These are phyloP conservation scores for Pteropus alecto DNA, from an alignment of 2,113 vertebrate species.

Conservation along the genomic window DNA sequence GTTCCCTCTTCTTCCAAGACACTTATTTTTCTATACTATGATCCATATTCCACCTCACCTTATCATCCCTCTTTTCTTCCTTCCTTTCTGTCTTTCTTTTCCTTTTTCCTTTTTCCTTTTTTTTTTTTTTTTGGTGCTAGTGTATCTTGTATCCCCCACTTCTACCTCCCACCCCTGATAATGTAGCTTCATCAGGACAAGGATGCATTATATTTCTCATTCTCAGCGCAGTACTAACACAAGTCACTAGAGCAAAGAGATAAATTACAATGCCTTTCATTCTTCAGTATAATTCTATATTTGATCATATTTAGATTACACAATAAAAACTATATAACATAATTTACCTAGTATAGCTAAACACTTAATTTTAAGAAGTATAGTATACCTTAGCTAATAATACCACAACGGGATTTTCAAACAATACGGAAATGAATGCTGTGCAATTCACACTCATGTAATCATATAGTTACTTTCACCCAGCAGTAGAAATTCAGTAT, in stretches of 20 bases:
- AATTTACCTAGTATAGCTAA: constrained; percentile 4
- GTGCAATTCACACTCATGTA: not conserved
- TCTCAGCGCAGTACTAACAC: not conserved
- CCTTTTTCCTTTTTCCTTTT: not conserved
- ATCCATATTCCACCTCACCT: not conserved
- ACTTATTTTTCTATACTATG: not conserved
- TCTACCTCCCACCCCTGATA: not conserved
- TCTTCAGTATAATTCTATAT: not conserved
- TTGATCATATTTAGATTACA: constrained; percentile 22
- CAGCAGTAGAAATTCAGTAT: not conserved
- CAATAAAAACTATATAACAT: not conserved
- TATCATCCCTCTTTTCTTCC: not conserved
- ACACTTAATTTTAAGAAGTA: not conserved
- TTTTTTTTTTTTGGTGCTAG: not conserved
- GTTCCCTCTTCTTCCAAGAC: not conserved
- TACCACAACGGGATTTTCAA: not conserved
- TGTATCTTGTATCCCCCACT: not conserved
- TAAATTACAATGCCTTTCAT: not conserved
- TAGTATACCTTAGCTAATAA: not conserved
- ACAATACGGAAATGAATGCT: not conserved
- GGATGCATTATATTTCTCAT: not conserved
- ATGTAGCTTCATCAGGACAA: not conserved
- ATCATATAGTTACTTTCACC: not conserved
- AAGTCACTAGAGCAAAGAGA: not conserved
- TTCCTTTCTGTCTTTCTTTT: not conserved